Percentiles rank a stretch among this genome's conserved stretches.
Conservation (phyloP, 2,113 vertebrate genomes). For the Phalacrocorax pelagicus region DNA sequence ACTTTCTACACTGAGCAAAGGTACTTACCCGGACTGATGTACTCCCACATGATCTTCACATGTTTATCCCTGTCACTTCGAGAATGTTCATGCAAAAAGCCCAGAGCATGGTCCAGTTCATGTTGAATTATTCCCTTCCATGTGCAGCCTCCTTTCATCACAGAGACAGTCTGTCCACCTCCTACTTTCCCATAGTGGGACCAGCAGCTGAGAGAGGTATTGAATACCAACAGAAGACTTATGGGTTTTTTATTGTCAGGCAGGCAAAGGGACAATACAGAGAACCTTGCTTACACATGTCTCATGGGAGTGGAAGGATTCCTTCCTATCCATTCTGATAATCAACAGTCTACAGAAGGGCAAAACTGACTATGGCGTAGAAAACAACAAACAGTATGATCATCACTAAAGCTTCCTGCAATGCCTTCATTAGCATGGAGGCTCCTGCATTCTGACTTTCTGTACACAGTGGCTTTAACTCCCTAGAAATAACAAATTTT, state of each 20-base stretch:
- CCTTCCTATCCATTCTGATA: neutral
- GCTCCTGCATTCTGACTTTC: neutral
- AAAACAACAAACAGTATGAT: neutral
- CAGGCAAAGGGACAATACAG: neutral
- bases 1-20: neutral
- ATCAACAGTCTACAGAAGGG: neutral
- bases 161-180: slow-evolving; percentile 79
- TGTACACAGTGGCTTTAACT: neutral
- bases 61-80: slow-evolving; percentile 83
- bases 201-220: slow-evolving; percentile 77
- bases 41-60: slow-evolving; percentile 83
- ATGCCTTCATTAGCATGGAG: neutral
- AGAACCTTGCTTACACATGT: neutral
- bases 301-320: neutral
- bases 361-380: neutral
- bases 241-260: neutral
- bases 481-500: neutral
- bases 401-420: neutral
- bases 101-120: slow-evolving; percentile 83
- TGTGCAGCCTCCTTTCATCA: slow-evolving; percentile 81
- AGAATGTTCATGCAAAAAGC: slow-evolving; percentile 86
- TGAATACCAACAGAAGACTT: neutral
- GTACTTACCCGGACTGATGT: slow-evolving; percentile 76
- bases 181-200: slow-evolving; percentile 82
- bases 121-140: slow-evolving; percentile 84